Base-by-base conservation (phyloP, 2,888 invertebrate genomes). In the Liposcelis brunnea region DNA sequence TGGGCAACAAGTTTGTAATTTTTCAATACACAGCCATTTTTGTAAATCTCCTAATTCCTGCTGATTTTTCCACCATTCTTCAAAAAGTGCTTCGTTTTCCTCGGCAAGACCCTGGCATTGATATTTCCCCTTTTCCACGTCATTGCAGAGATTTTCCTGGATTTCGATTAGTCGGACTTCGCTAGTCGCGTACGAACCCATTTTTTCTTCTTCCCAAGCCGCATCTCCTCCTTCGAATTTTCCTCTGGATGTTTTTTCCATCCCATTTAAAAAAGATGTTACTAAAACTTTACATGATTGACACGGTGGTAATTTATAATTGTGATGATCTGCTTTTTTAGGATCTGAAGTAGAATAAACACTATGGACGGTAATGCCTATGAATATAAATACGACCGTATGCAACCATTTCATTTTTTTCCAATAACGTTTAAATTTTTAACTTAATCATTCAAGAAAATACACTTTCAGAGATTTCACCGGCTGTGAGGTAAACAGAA, bases 171-270 rank as follows among this genome's bases (percentile, higher is more conserved):
- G 67, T 42, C 95, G 71, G 18, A 93, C 77, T 69, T 93, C 94
- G 61, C 91, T 89, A 8, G 73, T 79, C 50, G 80, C 75, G 60
- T 91, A 93, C 1, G 78, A 75, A 43, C 78, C 77, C 44, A 86
- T 63, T 54, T 86, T 85, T 57, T 86, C 79, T 60, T 89, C 86
- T 59, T 93, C 93, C 89, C 91, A 93, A 4, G 85, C 87, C 0
- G 89, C 76, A 60, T 93, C 91, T 1, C 93, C 93, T 2, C 93
- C 93, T 55, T 86, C 91, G 63, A 82, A 90, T 61, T 89, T 87
- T 10, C 82, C 84, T 54, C 85, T 74, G n/a, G 78, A 68, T 0
- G 91, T 93, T 52, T 72, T 72, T 50, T 81, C 79, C 51, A 93
- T 65, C 2, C 87, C 90, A 75, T 73, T 73, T 58, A 76, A 72